Evolutionary conservation across 1,140 invertebrate species (phyloP), one percentile per base, ranked within the genome.

Genomic region (Samia ricini): DNA sequence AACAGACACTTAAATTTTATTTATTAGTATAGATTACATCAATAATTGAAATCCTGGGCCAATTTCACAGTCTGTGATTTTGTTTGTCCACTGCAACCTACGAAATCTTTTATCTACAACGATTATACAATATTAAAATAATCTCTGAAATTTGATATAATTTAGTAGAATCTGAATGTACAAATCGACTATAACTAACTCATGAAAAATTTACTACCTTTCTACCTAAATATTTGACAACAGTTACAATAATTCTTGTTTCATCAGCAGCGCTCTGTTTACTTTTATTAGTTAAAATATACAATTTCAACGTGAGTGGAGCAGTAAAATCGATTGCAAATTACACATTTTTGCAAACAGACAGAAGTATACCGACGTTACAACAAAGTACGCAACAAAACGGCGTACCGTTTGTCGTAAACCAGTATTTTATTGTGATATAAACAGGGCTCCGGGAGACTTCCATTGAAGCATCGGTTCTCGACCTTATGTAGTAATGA

Each of bases 381-480:
- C 33, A 42, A 42, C 33, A 42, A 42, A 15, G 33, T 42, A 42
- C 33, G 33, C 33, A 42, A 24, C 52, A 23, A 55, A 55, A 24
- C 24, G 15, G 52, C 52, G 24, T 22, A 55, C 15, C 52, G 52
- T 55, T 72, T 62, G 60, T 77, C 72, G 73, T 81, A 76, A 78
- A 78, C 75, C 67, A 69, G 51, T 71, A 72, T 77, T 79, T 81
- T 83, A 83, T 79, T 77, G 78, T 72, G 67, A 70, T 68, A 75
- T 83, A 80, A 79, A 81, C 77, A 79, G 72, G 68, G 60, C 69
- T 69, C 65, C 63, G 63, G 63, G 63, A 79, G 76, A 77, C 76
- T 71, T 51, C 71, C 79, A 79, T 81, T 81, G 80, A 83, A 74
- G 76, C 68, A 66, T 51, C 50, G 22, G 52, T 24, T 55, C 52